Conservation (phyloP, 2,888 invertebrate species). For the Thysanoteuthis rhombus region DNA sequence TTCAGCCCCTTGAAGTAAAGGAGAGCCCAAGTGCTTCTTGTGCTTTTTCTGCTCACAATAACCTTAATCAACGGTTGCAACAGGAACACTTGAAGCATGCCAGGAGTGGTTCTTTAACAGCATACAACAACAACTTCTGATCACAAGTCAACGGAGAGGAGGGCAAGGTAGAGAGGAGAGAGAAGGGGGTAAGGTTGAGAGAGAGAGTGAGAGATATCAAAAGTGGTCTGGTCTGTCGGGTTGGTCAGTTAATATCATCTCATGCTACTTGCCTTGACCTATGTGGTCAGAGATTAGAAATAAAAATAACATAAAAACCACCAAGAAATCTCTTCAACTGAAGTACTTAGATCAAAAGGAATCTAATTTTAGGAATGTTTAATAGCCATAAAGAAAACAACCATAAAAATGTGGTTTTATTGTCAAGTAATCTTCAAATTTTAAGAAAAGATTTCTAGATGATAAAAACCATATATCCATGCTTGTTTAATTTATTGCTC, state of each 20-base stretch:
- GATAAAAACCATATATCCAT: too few relatives aligned
- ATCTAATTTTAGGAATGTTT: background rate
- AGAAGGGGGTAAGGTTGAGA: too few relatives aligned
- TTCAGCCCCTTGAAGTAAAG: background rate
- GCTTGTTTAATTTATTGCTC: too few relatives aligned
- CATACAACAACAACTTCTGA: background rate
- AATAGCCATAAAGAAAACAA: too few relatives aligned
- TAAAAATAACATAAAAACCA: background rate
- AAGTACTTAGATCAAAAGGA: background rate
- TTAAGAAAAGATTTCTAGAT: too few relatives aligned
- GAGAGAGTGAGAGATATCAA: background rate
- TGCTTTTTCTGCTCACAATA: background rate
- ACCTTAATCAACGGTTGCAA: background rate
- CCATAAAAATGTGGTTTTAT: too few relatives aligned
- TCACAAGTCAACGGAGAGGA: background rate
- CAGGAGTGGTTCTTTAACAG: background rate
- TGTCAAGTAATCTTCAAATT: too few relatives aligned
- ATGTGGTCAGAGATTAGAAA: background rate
- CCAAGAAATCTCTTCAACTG: background rate
- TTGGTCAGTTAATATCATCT: background rate
- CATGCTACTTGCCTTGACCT: background rate
- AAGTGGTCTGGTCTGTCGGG: background rate
- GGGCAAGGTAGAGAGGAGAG: too few relatives aligned
- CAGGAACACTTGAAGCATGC: conserved; percentile 12
- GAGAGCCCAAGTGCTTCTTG: too few relatives aligned